Conservation (phyloP, 2,113 vertebrate species). For the Acrocephalus kingi region DNA sequence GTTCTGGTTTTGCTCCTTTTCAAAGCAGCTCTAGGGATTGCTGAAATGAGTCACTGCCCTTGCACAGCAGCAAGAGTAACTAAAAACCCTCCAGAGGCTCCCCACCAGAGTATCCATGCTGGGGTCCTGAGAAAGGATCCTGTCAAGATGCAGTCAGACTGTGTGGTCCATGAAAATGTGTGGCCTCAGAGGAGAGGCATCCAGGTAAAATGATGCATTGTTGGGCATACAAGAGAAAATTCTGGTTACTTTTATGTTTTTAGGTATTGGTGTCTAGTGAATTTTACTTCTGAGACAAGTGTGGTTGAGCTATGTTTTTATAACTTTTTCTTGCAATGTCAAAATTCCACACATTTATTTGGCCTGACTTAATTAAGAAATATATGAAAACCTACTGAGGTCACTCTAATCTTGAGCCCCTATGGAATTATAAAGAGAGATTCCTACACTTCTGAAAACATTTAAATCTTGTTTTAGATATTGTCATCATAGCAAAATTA, state of each 20-base stretch:
- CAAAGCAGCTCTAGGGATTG: no score
- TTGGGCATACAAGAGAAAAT: not conserved
- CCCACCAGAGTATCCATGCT: no score
- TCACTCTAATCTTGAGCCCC: not conserved
- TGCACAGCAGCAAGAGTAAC: no score
- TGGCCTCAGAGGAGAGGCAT: not conserved
- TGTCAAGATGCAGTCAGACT: not conserved
- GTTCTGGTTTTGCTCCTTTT: no score
- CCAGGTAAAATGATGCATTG: not conserved
- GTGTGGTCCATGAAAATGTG: rapidly evolving
- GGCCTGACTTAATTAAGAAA: not conserved
- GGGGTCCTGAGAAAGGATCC: not conserved
- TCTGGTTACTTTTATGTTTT: not conserved
- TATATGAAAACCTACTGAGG: not conserved
- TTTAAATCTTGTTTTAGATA: not conserved
- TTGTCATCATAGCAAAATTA: not conserved
- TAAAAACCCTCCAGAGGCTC: no score
- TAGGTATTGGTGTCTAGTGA: not conserved
- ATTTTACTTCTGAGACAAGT: not conserved
- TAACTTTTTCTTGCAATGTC: not conserved
- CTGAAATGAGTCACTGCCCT: no score
- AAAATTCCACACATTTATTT: not conserved
- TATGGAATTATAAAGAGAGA: not conserved
- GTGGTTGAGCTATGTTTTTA: not conserved
- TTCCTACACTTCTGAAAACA: not conserved